Evolutionary conservation across 2,113 vertebrate genomes (phyloP), one percentile per base, ranked within the genome.

Genomic region (Zeus faber): DNA sequence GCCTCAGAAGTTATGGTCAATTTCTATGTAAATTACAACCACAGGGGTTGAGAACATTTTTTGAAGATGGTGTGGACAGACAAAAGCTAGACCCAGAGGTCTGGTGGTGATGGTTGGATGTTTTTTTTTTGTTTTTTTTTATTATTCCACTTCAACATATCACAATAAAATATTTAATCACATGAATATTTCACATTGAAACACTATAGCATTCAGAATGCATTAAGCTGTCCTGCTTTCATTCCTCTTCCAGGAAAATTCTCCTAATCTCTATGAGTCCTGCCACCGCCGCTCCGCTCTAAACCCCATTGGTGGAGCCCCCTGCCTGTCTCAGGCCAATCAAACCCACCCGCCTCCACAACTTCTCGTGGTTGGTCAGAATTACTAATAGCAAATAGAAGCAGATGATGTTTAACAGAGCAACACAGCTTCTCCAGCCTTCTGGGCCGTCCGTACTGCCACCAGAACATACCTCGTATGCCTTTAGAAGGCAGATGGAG

Each of bases 111-210:
- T 16, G 39, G 63, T n/a, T 65, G 61, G 24, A 58, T 64, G 40
- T 37, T 53, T 76, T 82, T 82, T 71, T 59, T 84, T 78, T 53
- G 62, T 66, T 24, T 61, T 49, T 52, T 64, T 63, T 71, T 24
- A 64, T 63, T 71, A 57, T 18, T 60, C 63, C 66, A 74, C 67
- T 72, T 74, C 49, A 70, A 74, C 70, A 82, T 67, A 77, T 83
- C 63, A 87, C 82, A 81, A 81, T 82, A 65, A 85, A 82, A 80
- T 83, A 84, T 82, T 78, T 18, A 85, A 76, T 59, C 61, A 85
- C 82, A 82, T 81, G 49, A 83, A 79, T 80, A 81, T 77, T 83
- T 79, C 45, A 83, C 71, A 76, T 35, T 65, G 48, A 71, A 74
- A 77, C 79, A 72, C 67, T 62, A 66, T 29, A 80, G 72, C 52